Base-by-base conservation (phyloP, 2,888 invertebrate genomes). In the Therioaphis trifolii region DNA sequence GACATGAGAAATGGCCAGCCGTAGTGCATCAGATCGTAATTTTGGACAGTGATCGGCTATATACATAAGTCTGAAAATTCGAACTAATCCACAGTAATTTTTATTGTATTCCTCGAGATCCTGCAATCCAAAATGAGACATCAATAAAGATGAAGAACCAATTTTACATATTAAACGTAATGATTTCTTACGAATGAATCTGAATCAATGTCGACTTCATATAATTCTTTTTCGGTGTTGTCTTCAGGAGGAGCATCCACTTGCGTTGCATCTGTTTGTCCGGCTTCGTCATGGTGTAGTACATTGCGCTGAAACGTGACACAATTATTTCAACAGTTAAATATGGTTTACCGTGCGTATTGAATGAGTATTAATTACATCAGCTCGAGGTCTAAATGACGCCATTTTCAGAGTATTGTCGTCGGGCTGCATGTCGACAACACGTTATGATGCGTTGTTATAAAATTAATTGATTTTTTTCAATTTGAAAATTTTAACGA, bases 1-100 rank as follows among this genome's bases (percentile, higher is more conserved):
- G 75, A 98, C 96, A 89, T 97, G 96, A 66, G 93, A 92, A 87
- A 99, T 94, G 79, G 97, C 97, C 94, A 96, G 96, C 91, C 96
- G 95, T 18, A 98, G 90, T 15, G 98, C 96, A 90, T 99, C 98
- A 87, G 96, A 90, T 87, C 95, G 91, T 85, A 98, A 90, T 52
- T 94, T 91, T 46, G 97, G 97, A 89, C 98, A 99, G 88, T 98
- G 98, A 89, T 98, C 97, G 84, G 98, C 96, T 87, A 99, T 96
- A 89, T 95, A 98, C 88, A 96, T 93, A 84, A 99, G 91, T 86
- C 98, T 92, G 89, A 96, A 94, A 43, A 98, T 90, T 88, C 95
- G 95, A 2, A 97, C 97, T 88, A 97, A 92, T 49, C 98, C 98
- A 40, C 93, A 92, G 88, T 97, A 99, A 87, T 95, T 95, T 87